Evolutionary conservation across 2,888 invertebrate genomes (phyloP), one percentile per base, ranked within the genome.

Genomic region (Oxytorus armatus): DNA sequence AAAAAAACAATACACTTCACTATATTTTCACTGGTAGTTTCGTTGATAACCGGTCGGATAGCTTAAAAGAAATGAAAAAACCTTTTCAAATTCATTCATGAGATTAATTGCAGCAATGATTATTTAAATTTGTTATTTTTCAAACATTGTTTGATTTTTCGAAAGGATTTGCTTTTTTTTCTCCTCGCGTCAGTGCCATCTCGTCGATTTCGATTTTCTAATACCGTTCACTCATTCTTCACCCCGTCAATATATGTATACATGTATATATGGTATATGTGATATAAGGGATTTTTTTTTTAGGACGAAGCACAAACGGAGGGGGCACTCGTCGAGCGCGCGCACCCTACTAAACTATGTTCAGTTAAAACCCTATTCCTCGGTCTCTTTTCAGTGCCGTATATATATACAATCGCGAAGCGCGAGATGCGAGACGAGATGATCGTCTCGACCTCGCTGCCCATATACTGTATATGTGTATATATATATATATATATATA

Each of bases 301-400:
- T n/a, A n/a, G n/a, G 33, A 33, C 55, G 47, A 44, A 25, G 65
- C 51, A 74, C 78, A 65, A 51, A 69, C 84, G 83, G 84, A 86
- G 84, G 83, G 84, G 86, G 84, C 84, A 84, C 85, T 79, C 85
- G 85, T 72, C 86, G 84, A 87, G 84, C 82, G 88, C 86, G 85
- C 86, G 84, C 88, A 89, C 86, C 88, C 88, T 86, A 88, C 88
- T 88, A 85, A 88, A 87, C 85, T 85, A 85, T 84, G 82, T 73
- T 80, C 82, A 82, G 82, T n/a, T n/a, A 77, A 82, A 80, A 69
- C 83, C 82, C 84, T 81, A 83, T 84, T 77, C 82, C 72, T 77
- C 77, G 57, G 23, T 25, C 63, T 25, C 63, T 68, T 73, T 63
- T 51, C 86, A 87, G 86, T 82, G 77, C 81, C 82, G 86, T 16